Evolutionary conservation across 2,888 invertebrate species (phyloP).

Genomic region (Ypsolopha scabrella): DNA sequence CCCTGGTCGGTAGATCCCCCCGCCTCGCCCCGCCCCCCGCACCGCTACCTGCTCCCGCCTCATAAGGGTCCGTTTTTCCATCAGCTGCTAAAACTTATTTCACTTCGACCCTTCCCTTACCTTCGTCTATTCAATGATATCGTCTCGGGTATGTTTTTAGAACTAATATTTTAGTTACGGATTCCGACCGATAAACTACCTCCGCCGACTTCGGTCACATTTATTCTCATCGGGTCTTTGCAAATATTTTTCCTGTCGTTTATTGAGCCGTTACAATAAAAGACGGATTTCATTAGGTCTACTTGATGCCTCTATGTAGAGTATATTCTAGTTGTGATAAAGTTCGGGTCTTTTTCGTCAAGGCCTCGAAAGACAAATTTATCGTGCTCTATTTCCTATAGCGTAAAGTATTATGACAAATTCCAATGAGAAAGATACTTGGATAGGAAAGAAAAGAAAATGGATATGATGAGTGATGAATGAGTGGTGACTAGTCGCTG

Average conservation of each 20-base stretch:
- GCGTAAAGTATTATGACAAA: no score
- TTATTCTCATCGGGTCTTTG: not conserved
- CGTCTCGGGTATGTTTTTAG: conserved; percentile 22
- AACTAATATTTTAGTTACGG: conserved; percentile 25
- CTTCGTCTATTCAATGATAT: conserved; percentile 22
- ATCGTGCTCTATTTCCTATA: no score
- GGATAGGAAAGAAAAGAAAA: no score
- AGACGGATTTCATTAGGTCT: not conserved
- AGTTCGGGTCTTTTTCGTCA: no score
- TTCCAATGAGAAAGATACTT: no score
- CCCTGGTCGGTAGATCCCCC: not conserved
- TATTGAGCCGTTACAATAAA: not conserved
- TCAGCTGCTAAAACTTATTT: conserved; percentile 1
- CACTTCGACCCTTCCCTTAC: conserved; percentile 11
- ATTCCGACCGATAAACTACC: conserved; percentile 4
- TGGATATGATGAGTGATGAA: no score
- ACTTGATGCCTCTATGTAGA: not conserved
- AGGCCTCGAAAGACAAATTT: no score
- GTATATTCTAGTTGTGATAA: no score
- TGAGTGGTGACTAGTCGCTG: no score
- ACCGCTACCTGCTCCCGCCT: not conserved
- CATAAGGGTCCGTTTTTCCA: not conserved
- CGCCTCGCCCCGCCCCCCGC: not conserved
- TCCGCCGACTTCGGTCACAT: not conserved
- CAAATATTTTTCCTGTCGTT: not conserved